Percentiles rank a stretch among this genome's conserved stretches.
Conservation (phyloP, 2,888 invertebrate genomes). For the Diloba caeruleocephala region DNA sequence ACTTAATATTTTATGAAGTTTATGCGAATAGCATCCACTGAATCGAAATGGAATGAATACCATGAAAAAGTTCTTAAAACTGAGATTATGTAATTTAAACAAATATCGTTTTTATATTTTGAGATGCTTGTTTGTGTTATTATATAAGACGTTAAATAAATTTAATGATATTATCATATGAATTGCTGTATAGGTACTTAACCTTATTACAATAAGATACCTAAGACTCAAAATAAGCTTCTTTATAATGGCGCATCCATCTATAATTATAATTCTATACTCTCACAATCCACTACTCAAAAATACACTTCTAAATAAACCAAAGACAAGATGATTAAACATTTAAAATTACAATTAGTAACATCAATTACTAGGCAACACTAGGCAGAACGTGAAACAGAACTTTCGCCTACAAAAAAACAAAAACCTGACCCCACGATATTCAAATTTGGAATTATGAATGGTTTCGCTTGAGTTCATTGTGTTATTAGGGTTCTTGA, state of each 20-base stretch:
- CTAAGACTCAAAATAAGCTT: too few species aligned
- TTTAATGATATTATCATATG: too few species aligned
- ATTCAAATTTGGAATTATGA: constrained; percentile 84
- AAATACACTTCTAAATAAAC: constrained; percentile 37
- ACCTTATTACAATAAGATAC: too few species aligned
- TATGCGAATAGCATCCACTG: too few species aligned
- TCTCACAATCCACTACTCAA: constrained; percentile 29
- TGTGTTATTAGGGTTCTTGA: constrained; percentile 57
- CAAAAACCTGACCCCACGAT: constrained; percentile 72
- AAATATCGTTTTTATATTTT: too few species aligned
- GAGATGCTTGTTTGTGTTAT: too few species aligned
- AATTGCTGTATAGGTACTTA: too few species aligned
- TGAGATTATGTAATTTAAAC: too few species aligned
- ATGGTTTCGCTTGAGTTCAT: constrained; percentile 66
- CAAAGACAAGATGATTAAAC: constrained; percentile 43
- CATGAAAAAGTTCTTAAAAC: too few species aligned
- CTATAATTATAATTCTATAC: not conserved
- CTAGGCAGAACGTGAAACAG: constrained; percentile 42
- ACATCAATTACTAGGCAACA: constrained; percentile 46
- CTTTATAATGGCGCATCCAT: not conserved
- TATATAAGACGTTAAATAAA: too few species aligned
- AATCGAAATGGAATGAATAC: too few species aligned
- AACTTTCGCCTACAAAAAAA: constrained; percentile 61
- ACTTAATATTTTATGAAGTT: too few species aligned
- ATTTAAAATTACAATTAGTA: constrained; percentile 40